Percentiles rank a stretch among this genome's conserved stretches.
Conservation (phyloP, 1,140 invertebrate species). For the Brachionus rotundiformis region DNA sequence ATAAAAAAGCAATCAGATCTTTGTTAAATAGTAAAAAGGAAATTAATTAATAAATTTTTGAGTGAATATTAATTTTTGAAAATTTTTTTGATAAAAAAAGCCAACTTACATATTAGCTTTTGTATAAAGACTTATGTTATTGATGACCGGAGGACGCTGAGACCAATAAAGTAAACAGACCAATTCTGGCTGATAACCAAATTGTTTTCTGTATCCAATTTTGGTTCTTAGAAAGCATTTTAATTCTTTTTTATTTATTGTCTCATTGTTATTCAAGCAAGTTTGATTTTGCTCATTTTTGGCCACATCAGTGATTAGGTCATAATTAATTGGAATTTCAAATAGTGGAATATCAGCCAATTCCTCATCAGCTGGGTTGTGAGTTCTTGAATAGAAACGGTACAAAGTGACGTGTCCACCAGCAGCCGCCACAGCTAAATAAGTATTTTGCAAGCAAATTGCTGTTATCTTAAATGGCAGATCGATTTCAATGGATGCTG, state of each 20-base stretch:
- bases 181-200: conserved; percentile 84
- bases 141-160: conserved; percentile 78
- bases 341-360: conserved; percentile 39
- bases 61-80: too few relatives aligned
- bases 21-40: too few relatives aligned
- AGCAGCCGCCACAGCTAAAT: conserved; percentile 47
- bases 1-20: too few relatives aligned
- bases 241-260: conserved; percentile 49
- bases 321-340: conserved; percentile 47
- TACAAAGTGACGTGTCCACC: conserved; percentile 48
- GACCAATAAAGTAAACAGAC: conserved; percentile 85
- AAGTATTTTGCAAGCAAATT: conserved; percentile 6
- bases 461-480: conserved; percentile 51
- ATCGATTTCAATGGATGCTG: conserved; percentile 19
- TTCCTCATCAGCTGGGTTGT: conserved; percentile 35
- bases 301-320: neutral
- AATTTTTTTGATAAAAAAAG: conserved; percentile 25
- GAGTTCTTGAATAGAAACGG: conserved; percentile 12
- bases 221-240: conserved; percentile 66
- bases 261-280: neutral
- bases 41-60: too few relatives aligned
- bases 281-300: neutral
- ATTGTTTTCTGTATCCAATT: conserved; percentile 66
- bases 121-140: conserved; percentile 87
- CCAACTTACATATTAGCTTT: conserved; percentile 90